Evolutionary conservation across 1,140 invertebrate species (phyloP), one percentile per base, ranked within the genome.

Genomic region (Caenorhabditis tropicalis): DNA sequence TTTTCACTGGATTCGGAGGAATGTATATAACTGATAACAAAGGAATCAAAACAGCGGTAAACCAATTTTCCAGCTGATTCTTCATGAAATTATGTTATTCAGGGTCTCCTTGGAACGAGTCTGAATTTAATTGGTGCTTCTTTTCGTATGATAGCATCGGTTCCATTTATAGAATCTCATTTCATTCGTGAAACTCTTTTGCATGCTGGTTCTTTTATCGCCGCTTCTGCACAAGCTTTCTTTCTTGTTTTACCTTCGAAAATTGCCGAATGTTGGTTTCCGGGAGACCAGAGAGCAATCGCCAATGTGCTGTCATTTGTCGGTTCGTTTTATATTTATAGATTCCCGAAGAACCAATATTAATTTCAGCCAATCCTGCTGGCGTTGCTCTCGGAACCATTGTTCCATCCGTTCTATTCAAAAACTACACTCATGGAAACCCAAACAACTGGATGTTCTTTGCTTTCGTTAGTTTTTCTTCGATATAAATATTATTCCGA

Each of bases 251-350:
- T 91, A 19, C 90, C 90, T 6, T 86, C 89, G 4, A 90, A 90
- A 82, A 90, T 90, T 29, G 89, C 89, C 15, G 89, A 90, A 79
- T 87, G 87, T 56, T 90, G 89, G 89, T 90, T 91, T 81, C 65
- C 83, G 7, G 87, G 88, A 51, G 49, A 89, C 82, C 90, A 91
- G 79, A 60, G 90, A 60, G 87, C 90, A 29, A 82, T 91, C 10
- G 87, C 89, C 5, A 90, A 90, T 86, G 86, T 88, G n/a, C 85
- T 90, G 19, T 88, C 88, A 53, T 90, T 90, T 79, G 82, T 85
- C 46, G 87, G 86, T 88, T n/a, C 31, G 86, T 24, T 70, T 31
- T 49, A 29, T 74, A 24, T 19, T 2, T 6, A 19, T 29, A n/a
- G 24, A 48, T 85, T 36, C 58, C 27, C 43, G 1, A 21, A 29